Evolutionary conservation across 2,888 invertebrate species (phyloP), one percentile per base, ranked within the genome.

Genomic region (Chrysodeixis includens): DNA sequence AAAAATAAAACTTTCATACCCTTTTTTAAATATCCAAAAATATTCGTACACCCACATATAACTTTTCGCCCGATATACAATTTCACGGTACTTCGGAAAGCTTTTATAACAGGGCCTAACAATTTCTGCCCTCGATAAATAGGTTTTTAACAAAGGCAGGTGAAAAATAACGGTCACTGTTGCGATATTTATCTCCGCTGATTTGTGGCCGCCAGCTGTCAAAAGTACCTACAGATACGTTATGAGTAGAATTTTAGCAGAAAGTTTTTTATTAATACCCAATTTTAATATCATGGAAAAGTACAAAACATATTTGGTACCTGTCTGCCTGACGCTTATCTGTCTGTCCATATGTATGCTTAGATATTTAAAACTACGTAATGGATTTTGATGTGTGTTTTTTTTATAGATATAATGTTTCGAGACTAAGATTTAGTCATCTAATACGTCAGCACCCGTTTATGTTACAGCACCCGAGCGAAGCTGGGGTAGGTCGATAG

Each of bases 121-220:
- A 61, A 62, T 57, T 64, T 44, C 46, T 7, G 26, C 26, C 26
- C n/a, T 20, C 56, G 52, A 62, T 68, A 58, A 68, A 76, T 76
- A 30, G 32, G n/a, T 30, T 49, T 30, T 53, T 32, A 30, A 76
- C 71, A 60, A 67, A 26, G 51, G 53, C 60, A 40, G n/a, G 46
- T 74, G 56, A 46, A 75, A 71, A 62, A 66, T 52, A 40, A n/a
- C 68, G 20, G 30, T 26, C 32, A 32, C 56, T 44, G 20, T 44
- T 30, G 26, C 20, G 20, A 30, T 56, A 52, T 58, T 59, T 75
- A 65, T 70, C 56, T 62, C 14, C 8, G 30, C n/a, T 73, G 51
- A 71, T 66, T 62, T 71, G 56, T 75, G 58, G 53, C 55, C 18
- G 20, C 52, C 22, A 4, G 7, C 7, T 18, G 22, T n/a, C 46